These are phyloP conservation scores for Drosophila sp. DNA, from an alignment of 1,140 invertebrate genomes.

Conservation along the genomic window DNA sequence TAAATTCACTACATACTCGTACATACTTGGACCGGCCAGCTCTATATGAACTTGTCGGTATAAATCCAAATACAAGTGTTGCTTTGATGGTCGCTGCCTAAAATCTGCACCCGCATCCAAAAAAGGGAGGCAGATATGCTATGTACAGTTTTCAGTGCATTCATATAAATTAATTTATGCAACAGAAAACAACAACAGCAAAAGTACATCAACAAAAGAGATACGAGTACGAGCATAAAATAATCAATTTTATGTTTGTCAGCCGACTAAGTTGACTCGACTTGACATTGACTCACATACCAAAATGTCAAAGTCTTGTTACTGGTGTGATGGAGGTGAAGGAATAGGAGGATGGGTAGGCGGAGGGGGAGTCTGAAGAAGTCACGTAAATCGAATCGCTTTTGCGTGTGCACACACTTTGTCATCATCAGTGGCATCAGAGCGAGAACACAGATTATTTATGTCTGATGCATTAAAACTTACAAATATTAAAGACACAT, in stretches of 20 bases:
- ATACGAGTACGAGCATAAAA: conserved; percentile 13
- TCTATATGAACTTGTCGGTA: not conserved
- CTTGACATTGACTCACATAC: conserved; percentile 43
- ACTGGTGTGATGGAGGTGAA: not conserved
- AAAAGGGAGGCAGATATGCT: conserved; percentile 44
- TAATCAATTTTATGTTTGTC: conserved; percentile 34
- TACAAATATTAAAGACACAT: conserved; percentile 15
- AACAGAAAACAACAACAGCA: conserved; percentile 41
- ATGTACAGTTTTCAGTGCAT: conserved; percentile 4
- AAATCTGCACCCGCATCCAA: conserved; percentile 1
- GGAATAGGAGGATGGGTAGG: not conserved
- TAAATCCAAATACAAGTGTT: conserved; percentile 10
- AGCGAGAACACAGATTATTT: conserved; percentile 27
- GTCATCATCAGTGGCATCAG: conserved; percentile 24
- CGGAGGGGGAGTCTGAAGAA: not conserved
- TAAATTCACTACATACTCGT: not conserved
- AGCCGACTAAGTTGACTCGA: conserved; percentile 16
- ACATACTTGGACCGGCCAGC: not conserved
- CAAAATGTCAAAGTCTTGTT: conserved; percentile 40
- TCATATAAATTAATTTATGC: conserved; percentile 23
- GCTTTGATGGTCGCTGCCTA: conserved; percentile 1
- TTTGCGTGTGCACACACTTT: conserved; percentile 18
- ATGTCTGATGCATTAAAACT: conserved; percentile 19
- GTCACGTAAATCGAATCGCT: conserved; percentile 27
- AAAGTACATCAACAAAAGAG: conserved; percentile 13